Base-by-base conservation (phyloP, 2,113 vertebrate species). In the Carassius auratus region DNA sequence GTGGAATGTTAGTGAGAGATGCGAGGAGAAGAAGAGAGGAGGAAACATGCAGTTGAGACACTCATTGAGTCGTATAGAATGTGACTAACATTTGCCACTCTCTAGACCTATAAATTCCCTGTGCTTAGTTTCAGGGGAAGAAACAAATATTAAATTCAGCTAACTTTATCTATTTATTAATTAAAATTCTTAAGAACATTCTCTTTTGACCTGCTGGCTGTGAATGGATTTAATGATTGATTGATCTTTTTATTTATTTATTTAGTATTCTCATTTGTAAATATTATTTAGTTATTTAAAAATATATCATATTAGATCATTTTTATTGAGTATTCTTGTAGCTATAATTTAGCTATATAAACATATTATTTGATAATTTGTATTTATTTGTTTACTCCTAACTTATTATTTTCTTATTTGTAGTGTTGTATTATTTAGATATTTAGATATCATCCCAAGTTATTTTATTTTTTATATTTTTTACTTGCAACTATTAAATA, bases 1-100 rank as follows among this genome's bases (percentile, higher is more conserved):
- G 88, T 86, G 89, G 86, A 93, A 92, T 92, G 89, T 87, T 13
- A 83, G 85, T 55, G 80, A 74, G 68, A 87, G 87, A 84, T 45
- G 82, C 68, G 87, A 90, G 85, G 83, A 23, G 76, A 69, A 83
- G 38, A 30, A 9, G 57, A 77, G 36, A 45, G 84, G 50, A 42
- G 86, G 30, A 68, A 71, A 42, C 42, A 33, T 74, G 76, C n/a
- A 50, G n/a, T 5, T 38, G 26, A 84, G 92, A 88, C 86, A 42
- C 59, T 84, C 86, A 91, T 94, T 90, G 90, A 74, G 75, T 8
- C 79, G 81, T 62, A 90, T 83, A 90, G 10, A 81, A 77, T 64
- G 69, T 78, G 84, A 85, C 68, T 64, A 76, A 77, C 30, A 36
- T 73, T 75, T 42, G 74, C 57, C 57, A 36, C 80, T 81, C 15